phyloP scores from a whole-genome alignment of 2,797 vertebrate genomes.

The Manis crassicaudata region DNA sequence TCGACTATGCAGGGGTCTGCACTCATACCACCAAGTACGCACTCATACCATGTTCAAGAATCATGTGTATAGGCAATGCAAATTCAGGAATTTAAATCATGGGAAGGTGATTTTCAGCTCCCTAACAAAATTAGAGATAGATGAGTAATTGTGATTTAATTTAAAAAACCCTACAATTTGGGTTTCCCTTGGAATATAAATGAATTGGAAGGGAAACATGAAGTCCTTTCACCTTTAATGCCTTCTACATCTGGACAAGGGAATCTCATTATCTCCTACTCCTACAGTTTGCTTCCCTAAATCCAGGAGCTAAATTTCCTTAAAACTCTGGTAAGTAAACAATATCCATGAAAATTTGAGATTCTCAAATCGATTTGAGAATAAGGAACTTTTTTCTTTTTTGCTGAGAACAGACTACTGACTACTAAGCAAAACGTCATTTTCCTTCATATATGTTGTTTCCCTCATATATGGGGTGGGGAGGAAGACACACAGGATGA shows the following conservation, averaged over 20 bases:
- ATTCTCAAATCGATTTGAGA: neutral
- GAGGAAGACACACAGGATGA: neutral
- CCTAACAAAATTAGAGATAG: constrained; percentile 43
- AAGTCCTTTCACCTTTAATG: constrained; percentile 41
- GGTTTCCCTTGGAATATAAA: neutral
- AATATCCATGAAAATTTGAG: constrained; percentile 5
- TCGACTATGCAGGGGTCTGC: no score
- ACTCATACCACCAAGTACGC: no score
- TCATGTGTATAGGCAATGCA: neutral
- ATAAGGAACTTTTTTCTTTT: neutral
- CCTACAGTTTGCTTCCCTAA: neutral
- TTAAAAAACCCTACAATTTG: neutral
- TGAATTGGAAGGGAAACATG: constrained; percentile 5
- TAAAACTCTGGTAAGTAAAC: constrained; percentile 19
- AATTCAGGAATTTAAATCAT: constrained; percentile 35
- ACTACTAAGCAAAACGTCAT: constrained; percentile 42
- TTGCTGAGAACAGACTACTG: neutral
- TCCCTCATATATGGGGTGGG: neutral
- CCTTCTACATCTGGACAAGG: neutral
- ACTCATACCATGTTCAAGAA: no score
- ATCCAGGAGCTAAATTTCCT: constrained; percentile 29
- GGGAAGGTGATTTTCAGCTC: neutral
- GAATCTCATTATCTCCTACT: neutral
- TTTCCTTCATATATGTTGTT: neutral
- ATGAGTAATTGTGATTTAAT: constrained; percentile 37